These are phyloP conservation scores for Mustelus asterias DNA, from an alignment of 2,113 vertebrate genomes.

Conservation along the genomic window DNA sequence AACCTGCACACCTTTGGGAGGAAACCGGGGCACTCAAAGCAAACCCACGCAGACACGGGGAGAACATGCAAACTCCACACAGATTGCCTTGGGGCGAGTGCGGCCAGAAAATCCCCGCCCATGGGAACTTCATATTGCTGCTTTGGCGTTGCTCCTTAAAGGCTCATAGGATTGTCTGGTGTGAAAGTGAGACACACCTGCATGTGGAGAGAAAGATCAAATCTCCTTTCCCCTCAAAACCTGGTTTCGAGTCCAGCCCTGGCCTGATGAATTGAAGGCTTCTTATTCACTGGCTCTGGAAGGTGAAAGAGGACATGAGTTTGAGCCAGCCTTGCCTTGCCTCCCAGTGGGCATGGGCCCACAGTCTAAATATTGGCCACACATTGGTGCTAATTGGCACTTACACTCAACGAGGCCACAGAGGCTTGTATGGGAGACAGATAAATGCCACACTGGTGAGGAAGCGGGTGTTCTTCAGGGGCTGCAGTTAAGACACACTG, in stretches of 20 bases:
- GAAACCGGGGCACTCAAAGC: no score
- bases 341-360: no score
- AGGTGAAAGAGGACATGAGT: neutral
- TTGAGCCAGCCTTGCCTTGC: neutral
- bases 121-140: neutral
- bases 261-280: neutral
- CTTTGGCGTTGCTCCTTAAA: neutral
- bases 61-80: no score
- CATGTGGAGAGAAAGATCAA: neutral
- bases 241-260: neutral
- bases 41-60: no score
- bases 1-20: no score
- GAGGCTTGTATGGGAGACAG: neutral
- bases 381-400: neutral
- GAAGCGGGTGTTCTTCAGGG: neutral
- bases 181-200: neutral
- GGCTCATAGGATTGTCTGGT: neutral
- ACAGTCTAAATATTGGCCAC: neutral
- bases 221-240: neutral
- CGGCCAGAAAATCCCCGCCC: no score
- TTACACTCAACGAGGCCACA: neutral
- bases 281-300: neutral
- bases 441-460: neutral
- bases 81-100: no score
- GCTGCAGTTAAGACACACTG: neutral